Base-by-base conservation (phyloP, 1,140 invertebrate species). In the Pararge aegeria region DNA sequence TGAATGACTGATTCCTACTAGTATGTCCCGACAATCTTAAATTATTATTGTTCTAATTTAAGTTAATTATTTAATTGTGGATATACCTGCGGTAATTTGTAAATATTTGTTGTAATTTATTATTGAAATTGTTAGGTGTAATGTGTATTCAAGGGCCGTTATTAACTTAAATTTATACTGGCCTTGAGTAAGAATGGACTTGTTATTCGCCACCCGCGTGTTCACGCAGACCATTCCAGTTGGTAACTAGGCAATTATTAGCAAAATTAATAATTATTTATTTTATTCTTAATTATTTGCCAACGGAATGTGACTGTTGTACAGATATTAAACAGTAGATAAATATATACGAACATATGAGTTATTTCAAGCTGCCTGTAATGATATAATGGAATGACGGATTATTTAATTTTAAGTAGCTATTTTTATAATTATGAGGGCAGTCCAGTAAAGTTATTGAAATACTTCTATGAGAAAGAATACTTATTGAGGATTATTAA, bases 281-380 rank as follows among this genome's bases (percentile, higher is more conserved):
- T 85, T 87, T 80, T 85, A 78, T 75, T 46, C 68, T 85, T 78
- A 80, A 80, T 86, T 68, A 72, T 85, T 87, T 85, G 82, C 87
- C 83, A 87, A 89, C 84, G 87, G 87, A 87, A 87, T 87, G 84
- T 56, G 87, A 87, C 80, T 89, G 76, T 75, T 89, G 87, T 89
- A 89, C 85, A 89, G 87, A 82, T 75, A 78, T 85, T 73, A 74
- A 83, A 75, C 69, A 64, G 74, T 86, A 84, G 75, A 72, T 76
- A 84, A 84, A 73, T 84, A 72, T 72, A 72, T 64, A 61, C 42
- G 19, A 46, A 46, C 42, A 18, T 46, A 46, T 42, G 15, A 20
- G 42, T 61, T 49, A 57, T 61, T 53, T 57, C 57, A 61, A 59
- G 55, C 53, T 49, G 61, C 55, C 61, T 34, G 48, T 60, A 48